Conservation (phyloP, 2,888 invertebrate genomes). For the Coelinius sp. region DNA sequence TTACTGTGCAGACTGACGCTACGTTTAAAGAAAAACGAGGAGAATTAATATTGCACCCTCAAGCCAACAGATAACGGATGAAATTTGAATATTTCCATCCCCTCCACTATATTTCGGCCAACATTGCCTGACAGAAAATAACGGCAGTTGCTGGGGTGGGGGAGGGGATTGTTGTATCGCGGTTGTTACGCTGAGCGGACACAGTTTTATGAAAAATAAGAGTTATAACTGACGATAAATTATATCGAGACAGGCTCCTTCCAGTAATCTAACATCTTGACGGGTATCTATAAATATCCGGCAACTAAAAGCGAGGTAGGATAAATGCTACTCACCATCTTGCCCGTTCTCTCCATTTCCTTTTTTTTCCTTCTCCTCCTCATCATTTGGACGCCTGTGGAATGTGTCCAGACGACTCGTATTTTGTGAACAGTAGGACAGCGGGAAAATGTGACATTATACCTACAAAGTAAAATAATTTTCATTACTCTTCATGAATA, state of each 20-base stretch:
- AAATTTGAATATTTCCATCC: conserved; percentile 57
- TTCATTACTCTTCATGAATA: neutral
- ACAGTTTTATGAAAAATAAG: conserved; percentile 65
- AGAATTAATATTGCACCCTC: conserved; percentile 50
- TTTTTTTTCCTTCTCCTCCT: neutral
- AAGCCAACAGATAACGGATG: conserved; percentile 54
- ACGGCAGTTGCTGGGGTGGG: neutral
- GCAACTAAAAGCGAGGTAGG: conserved; percentile 11
- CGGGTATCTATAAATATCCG: conserved; percentile 42
- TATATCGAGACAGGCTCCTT: conserved; percentile 46
- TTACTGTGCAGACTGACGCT: conserved; percentile 25
- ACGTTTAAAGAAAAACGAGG: conserved; percentile 19
- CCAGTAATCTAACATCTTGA: conserved; percentile 44
- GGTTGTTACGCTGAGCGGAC: conserved; percentile 29
- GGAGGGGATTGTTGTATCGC: neutral
- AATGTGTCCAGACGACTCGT: conserved; percentile 25
- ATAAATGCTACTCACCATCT: conserved; percentile 2
- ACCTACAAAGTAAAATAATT: neutral
- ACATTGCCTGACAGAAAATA: neutral
- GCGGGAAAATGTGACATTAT: conserved; percentile 2
- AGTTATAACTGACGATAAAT: conserved; percentile 56
- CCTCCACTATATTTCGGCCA: conserved; percentile 13
- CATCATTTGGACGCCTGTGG: neutral
- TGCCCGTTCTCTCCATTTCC: conserved; percentile 31
- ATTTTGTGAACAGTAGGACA: neutral